Evolutionary conservation across 2,797 vertebrate species (phyloP).

Genomic region (Eospalax fontanierii): DNA sequence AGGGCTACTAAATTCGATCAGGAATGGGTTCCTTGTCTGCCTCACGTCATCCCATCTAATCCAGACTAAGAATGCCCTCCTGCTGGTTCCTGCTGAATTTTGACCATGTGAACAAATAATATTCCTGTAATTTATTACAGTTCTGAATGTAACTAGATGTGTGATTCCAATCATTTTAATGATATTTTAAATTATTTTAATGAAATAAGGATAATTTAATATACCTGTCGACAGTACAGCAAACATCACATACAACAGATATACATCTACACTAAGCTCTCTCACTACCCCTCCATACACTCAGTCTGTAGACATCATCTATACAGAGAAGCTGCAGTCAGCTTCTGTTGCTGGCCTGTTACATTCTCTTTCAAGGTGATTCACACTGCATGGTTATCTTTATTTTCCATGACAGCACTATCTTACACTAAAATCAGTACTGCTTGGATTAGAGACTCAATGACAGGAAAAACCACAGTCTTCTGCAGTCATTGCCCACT

Average conservation of each 20-base stretch:
- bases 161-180: neutral
- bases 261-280: neutral
- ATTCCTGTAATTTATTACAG: neutral
- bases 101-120: constrained; percentile 3
- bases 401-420: neutral
- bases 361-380: neutral
- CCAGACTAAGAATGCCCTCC: neutral
- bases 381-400: neutral
- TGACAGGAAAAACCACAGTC: neutral
- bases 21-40: neutral
- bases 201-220: neutral
- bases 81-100: neutral
- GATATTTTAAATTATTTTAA: neutral
- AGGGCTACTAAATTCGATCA: neutral
- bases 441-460: neutral
- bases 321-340: neutral
- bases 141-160: neutral
- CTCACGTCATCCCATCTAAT: neutral
- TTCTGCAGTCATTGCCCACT: neutral
- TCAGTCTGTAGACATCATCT: neutral
- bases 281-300: neutral
- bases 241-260: neutral
- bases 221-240: neutral
- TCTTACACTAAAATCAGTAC: neutral
- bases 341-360: neutral